Evolutionary conservation across 2,888 invertebrate species (phyloP).

Genomic region (Coelogynopora nodosa): DNA sequence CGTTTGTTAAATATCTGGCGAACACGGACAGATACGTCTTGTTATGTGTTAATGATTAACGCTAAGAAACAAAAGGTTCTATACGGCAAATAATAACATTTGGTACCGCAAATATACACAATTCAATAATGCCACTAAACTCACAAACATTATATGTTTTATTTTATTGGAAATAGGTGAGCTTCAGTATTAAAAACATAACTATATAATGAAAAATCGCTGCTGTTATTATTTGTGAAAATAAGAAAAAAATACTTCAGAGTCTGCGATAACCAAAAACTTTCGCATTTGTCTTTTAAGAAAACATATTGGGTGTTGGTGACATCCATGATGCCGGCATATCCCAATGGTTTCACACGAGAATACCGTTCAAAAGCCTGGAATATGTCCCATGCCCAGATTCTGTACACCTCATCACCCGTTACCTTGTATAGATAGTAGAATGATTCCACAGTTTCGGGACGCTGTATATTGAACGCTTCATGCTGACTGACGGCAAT

Average conservation of each 20-base stretch:
- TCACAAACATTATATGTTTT: no score
- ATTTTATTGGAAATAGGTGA: conserved; percentile 79
- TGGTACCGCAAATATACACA: no score
- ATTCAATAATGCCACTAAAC: no score
- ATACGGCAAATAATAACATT: no score
- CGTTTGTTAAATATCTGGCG: no score
- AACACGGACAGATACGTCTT: no score
- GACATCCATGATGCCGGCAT: conserved; percentile 52
- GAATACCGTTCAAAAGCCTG: conserved; percentile 88
- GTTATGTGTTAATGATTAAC: no score
- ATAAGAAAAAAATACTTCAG: conserved; percentile 91
- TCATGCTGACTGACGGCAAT: no score
- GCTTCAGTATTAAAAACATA: conserved; percentile 94
- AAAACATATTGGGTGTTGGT: conserved; percentile 53
- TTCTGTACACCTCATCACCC: conserved; percentile 86
- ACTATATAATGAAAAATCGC: conserved; percentile 69
- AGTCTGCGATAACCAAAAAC: conserved; percentile 94
- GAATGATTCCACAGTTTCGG: conserved; percentile 91
- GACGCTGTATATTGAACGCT: no score
- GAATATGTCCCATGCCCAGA: conserved; percentile 97
- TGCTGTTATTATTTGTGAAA: conserved; percentile 73
- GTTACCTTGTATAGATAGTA: conserved; percentile 94
- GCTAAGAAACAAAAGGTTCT: no score
- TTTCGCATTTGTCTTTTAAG: conserved; percentile 83
- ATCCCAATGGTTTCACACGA: conserved; percentile 66